These are phyloP conservation scores for Podarcis cretensis DNA, from an alignment of 2,113 vertebrate species.

Conservation along the genomic window DNA sequence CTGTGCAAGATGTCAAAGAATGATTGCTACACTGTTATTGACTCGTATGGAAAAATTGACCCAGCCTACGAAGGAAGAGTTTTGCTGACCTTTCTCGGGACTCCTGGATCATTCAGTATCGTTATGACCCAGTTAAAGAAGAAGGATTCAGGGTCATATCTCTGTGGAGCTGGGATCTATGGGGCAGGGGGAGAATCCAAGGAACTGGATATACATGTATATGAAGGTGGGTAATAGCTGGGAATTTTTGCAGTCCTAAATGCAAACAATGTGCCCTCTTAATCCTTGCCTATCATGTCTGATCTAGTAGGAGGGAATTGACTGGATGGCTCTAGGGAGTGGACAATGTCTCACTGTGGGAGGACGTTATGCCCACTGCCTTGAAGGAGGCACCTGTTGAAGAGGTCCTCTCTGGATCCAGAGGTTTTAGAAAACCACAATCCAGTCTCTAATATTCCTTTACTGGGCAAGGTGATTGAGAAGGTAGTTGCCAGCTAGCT, in stretches of 20 bases:
- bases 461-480: too few species aligned
- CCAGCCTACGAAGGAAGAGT: slow-evolving; percentile 44
- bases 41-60: fast-evolving
- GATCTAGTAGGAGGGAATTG: too few species aligned
- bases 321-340: not conserved
- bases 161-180: slow-evolving; percentile 44
- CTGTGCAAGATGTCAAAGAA: slow-evolving; percentile 61
- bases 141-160: slow-evolving; percentile 67
- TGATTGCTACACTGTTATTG: slow-evolving; percentile 45
- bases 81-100: not conserved
- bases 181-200: not conserved
- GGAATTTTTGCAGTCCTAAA: not conserved
- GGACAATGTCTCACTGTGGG: too few species aligned
- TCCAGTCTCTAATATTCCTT: too few species aligned
- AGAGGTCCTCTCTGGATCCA: too few species aligned
- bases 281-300: not conserved
- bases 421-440: too few species aligned
- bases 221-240: slow-evolving; percentile 68
- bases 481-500: too few species aligned
- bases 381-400: too few species aligned
- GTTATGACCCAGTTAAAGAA: slow-evolving; percentile 63
- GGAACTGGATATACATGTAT: slow-evolving; percentile 70
- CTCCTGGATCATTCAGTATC: slow-evolving; percentile 34
- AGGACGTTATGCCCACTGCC: too few species aligned
- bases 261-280: too few species aligned